Base-by-base conservation (phyloP, 2,113 vertebrate species). In the Coptodon bakossiorum region DNA sequence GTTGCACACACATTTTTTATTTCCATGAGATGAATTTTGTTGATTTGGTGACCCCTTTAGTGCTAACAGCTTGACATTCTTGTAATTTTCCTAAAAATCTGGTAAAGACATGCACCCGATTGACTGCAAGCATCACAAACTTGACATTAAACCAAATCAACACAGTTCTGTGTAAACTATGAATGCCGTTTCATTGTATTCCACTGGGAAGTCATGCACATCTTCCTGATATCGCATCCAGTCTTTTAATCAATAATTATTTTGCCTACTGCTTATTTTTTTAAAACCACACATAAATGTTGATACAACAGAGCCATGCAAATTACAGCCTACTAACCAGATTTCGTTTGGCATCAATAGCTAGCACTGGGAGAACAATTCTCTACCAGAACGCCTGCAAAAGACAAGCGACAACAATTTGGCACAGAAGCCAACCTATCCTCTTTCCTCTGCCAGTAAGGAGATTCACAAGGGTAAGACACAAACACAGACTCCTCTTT, bases 301-400 rank as follows among this genome's bases (percentile, higher is more conserved):
- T 85, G 38, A 29, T 80, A 57, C 48, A 66, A 73, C 14, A 48
- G 22, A 34, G 29, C 31, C 40, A 79, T 68, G 66, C 17, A 80
- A 17, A 68, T 86, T 29, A 17, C 73, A 76, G 24, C 43, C 43
- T 48, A 53, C 78, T 80, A 86, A 89, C 83, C 52, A 68, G 45
- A 84, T 80, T 81, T 53, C 22, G 16, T 85, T 89, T 91, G 91
- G 92, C 86, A 86, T 82, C 81, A 63, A 79, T 56, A 59, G 29
- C 53, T 63, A 50, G 80, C 17, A 43, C 2, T 83, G 54, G 85
- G 81, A 92, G 61, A 90, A 88, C 73, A 86, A 80, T 91, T 63
- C 59, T 87, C 61, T 29, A 84, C 45, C 87, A 83, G 31, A 87
- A 45, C 19, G 73, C 34, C 61, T 86, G 83, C 52, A 87, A 90